phyloP scores from a whole-genome alignment of 2,113 vertebrate species.

The Podiceps cristatus region DNA sequence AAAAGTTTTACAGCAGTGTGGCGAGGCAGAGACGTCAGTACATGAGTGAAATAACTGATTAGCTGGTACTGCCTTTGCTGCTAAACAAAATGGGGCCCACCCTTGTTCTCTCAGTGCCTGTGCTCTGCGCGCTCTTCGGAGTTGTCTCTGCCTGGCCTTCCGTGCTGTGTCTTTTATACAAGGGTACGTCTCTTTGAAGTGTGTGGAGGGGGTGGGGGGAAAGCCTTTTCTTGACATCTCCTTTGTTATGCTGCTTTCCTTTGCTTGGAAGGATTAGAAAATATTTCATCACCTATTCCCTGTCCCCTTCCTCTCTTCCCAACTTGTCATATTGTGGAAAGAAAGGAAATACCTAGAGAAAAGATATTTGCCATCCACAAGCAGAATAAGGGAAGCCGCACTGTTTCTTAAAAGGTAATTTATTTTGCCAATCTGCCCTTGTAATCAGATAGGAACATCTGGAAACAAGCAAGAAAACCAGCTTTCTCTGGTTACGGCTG shows the following conservation, averaged over 20 bases:
- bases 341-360: conserved; percentile 36
- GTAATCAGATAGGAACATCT: background rate
- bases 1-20: conserved; percentile 49
- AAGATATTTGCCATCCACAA: conserved; percentile 17
- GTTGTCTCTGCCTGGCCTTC: background rate
- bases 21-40: background rate
- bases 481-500: background rate
- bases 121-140: background rate
- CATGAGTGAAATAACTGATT: conserved; percentile 56
- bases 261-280: conserved; percentile 55
- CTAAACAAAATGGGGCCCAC: conserved; percentile 10
- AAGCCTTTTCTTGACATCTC: background rate
- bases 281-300: conserved; percentile 51
- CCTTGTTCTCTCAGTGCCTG: background rate
- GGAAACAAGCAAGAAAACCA: conserved; percentile 16
- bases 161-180: background rate
- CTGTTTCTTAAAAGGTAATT: conserved; percentile 39
- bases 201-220: background rate
- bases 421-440: background rate
- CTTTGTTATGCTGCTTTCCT: conserved; percentile 53
- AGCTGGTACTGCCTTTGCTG: conserved; percentile 21
- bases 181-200: conserved; percentile 8
- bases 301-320: background rate
- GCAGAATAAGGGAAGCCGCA: background rate
- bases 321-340: conserved; percentile 26